Evolutionary conservation across 2,797 vertebrate species (phyloP), one percentile per base, ranked within the genome.

Genomic region (Danio jaintianensis): DNA sequence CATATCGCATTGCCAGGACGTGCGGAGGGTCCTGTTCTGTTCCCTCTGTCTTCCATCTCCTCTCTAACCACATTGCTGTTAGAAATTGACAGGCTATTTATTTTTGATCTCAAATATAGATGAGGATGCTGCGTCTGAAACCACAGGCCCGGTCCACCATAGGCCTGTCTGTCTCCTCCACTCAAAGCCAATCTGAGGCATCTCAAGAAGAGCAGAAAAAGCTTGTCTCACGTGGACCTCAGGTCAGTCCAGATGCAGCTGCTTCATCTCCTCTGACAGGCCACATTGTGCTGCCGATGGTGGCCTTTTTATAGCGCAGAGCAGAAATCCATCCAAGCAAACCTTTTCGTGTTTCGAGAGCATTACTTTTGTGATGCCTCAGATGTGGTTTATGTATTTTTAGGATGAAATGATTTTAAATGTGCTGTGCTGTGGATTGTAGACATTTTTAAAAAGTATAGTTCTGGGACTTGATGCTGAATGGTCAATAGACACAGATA

Each of bases 41-140:
- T 67, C 47, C 20, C 58, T 20, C 68, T 50, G 45, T 70, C 63
- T 70, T 77, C 64, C 64, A 63, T 52, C 68, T 83, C 50, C 68
- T 79, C 48, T 61, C 64, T 12, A 68, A 81, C 82, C 75, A 78
- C 79, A 78, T 29, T 58, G 80, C 70, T 50, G 20, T 79, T 53
- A 80, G 70, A 83, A 79, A 85, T 76, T 86, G 85, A 86, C 86
- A 79, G 73, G 67, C 75, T 68, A 80, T 84, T 84, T 85, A 86
- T 85, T 81, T 86, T 83, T 52, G 74, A 76, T 64, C 63, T 85
- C 81, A 74, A 82, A 76, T 79, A 83, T 85, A 87, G 85, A 87
- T 85, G 62, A 29, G 66, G 45, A 20, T 61, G 40, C 70, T 69
- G 36, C 42, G 52, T 78, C 59, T 83, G 58, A 67, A 85, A 85